These are phyloP conservation scores for Sinocyclocheilus anshuiensis DNA, from an alignment of 2,113 vertebrate species.

Conservation along the genomic window DNA sequence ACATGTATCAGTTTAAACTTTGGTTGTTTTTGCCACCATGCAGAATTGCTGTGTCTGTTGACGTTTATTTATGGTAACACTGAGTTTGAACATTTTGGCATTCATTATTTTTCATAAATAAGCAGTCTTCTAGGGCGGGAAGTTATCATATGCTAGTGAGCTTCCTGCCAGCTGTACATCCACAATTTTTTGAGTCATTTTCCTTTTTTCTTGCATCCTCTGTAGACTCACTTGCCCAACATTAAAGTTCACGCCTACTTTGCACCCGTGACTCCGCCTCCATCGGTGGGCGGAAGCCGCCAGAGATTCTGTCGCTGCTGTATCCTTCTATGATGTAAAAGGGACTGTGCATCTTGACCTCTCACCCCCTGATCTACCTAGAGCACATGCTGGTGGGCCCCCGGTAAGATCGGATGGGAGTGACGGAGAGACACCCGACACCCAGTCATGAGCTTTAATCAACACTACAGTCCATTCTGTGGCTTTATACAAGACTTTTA, in stretches of 20 bases:
- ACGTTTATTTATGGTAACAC: too few species aligned
- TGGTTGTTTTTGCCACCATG: too few species aligned
- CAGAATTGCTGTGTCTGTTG: too few species aligned
- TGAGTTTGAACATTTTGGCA: too few species aligned
- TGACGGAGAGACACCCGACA: neutral
- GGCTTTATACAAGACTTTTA: conserved; percentile 21
- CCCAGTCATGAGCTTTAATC: conserved; percentile 35
- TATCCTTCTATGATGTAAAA: conserved; percentile 93
- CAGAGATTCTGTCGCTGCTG: conserved; percentile 99
- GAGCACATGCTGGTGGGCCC: conserved; percentile 61
- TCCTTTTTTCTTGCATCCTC: conserved; percentile 14
- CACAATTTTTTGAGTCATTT: neutral
- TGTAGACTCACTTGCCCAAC: conserved; percentile 96
- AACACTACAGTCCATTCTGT: conserved; percentile 32
- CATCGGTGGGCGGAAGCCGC: conserved; percentile 92
- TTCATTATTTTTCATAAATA: too few species aligned
- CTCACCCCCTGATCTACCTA: conserved; percentile 42
- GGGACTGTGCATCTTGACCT: conserved; percentile 51
- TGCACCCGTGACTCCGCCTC: conserved; percentile 97
- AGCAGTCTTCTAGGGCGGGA: too few species aligned
- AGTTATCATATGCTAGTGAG: neutral
- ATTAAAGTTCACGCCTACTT: conserved; percentile 99
- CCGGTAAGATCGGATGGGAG: conserved; percentile 38
- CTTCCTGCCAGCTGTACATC: neutral
- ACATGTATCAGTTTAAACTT: too few species aligned